A percentile compares a stretch with the other conserved stretches of the same genome.
Evolutionary conservation across 1,140 invertebrate species (phyloP).

Genomic region (Drosophila funebris): DNA sequence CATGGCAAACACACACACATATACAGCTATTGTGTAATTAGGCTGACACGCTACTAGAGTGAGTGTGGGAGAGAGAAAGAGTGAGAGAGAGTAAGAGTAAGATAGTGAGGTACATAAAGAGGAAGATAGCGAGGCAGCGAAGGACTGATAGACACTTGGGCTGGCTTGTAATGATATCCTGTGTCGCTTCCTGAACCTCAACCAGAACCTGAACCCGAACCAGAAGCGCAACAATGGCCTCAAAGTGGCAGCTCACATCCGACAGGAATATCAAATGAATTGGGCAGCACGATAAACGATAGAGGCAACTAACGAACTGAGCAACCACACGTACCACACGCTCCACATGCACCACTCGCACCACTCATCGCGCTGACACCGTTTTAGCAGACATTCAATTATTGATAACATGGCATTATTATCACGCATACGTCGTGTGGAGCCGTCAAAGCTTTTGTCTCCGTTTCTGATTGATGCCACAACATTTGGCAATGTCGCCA

Average conservation of each 20-base stretch:
- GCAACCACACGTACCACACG: not conserved
- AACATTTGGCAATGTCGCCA: slow-evolving; percentile 35
- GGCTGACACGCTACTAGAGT: slow-evolving; percentile 9
- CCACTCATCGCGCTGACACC: no score
- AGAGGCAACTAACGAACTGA: not conserved
- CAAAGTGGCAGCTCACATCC: not conserved
- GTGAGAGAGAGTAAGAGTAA: no score
- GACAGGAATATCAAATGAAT: not conserved
- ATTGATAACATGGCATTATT: slow-evolving; percentile 61
- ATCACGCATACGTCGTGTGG: slow-evolving; percentile 50
- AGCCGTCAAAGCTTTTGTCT: not conserved
- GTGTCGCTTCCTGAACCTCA: slow-evolving; percentile 25
- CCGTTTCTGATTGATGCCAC: slow-evolving; percentile 48
- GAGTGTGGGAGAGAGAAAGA: not conserved
- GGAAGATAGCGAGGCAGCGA: not conserved
- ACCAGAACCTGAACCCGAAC: no score
- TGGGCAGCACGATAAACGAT: not conserved
- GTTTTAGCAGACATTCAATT: slow-evolving; percentile 22
- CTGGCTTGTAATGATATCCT: slow-evolving; percentile 42
- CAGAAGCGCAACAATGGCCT: slow-evolving; percentile 16
- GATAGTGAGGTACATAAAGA: no score
- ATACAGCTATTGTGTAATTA: slow-evolving; percentile 39
- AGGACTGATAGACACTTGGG: slow-evolving; percentile 4
- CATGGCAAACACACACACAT: slow-evolving; percentile 22
- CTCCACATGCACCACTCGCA: not conserved